phyloP scores from a whole-genome alignment of 2,113 vertebrate genomes.

The Rissa tridactyla region DNA sequence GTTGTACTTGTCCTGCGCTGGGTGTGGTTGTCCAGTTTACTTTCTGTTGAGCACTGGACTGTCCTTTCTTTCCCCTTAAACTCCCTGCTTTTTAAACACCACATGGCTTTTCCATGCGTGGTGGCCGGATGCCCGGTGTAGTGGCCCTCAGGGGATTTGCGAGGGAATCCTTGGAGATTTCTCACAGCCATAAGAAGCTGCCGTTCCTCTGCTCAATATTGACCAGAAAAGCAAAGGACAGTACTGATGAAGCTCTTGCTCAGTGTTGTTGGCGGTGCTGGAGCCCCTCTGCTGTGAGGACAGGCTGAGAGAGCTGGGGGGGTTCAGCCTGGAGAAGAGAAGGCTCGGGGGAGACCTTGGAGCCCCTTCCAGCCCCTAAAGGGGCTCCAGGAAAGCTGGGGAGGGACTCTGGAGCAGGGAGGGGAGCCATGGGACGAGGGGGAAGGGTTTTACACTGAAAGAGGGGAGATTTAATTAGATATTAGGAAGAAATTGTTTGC shows the following conservation, averaged over 20 bases:
- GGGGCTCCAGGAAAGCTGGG: background rate
- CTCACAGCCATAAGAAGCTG: background rate
- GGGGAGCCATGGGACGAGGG: background rate
- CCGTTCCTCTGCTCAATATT: background rate
- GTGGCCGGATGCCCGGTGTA: background rate
- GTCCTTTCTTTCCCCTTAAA: background rate
- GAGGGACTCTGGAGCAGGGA: background rate
- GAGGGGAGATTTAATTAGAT: background rate
- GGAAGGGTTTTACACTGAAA: background rate
- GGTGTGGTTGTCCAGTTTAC: background rate
- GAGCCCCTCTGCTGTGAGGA: background rate
- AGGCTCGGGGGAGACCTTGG: background rate
- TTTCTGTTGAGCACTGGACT: background rate
- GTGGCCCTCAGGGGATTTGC: background rate
- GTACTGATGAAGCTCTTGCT: background rate
- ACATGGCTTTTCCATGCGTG: rapidly evolving
- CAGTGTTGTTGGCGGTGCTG: background rate
- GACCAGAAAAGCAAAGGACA: background rate
- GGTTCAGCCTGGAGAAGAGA: background rate
- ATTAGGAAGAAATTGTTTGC: rapidly evolving
- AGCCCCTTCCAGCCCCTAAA: background rate
- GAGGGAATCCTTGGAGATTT: background rate
- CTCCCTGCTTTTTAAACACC: background rate
- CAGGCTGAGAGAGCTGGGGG: background rate
- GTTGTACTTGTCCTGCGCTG: rapidly evolving